These are phyloP conservation scores for Bucco capensis DNA, from an alignment of 2,113 vertebrate genomes.

Conservation along the genomic window DNA sequence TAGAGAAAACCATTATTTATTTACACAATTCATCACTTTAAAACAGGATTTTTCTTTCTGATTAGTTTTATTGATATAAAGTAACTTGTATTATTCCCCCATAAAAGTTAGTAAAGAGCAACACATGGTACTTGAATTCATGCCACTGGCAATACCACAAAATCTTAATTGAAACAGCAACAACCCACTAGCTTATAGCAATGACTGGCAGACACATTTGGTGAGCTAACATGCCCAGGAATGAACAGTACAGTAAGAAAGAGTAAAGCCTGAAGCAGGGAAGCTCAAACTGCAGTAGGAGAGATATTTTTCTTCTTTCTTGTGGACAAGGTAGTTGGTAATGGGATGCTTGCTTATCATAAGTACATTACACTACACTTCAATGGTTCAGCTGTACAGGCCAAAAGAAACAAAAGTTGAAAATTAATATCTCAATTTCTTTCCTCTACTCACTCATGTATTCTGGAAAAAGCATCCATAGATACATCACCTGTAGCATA, in stretches of 20 bases:
- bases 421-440: not conserved
- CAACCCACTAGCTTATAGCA: not conserved
- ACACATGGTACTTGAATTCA: not conserved
- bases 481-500: not conserved
- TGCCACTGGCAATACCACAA: not conserved
- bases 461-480: not conserved
- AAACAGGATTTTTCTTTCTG: not conserved
- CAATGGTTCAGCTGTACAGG: not conserved
- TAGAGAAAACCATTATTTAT: not conserved
- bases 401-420: not conserved
- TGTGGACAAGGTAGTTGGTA: not conserved
- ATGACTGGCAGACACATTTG: not conserved
- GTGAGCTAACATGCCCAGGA: not conserved
- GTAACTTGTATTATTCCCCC: not conserved
- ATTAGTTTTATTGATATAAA: not conserved
- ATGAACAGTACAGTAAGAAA: not conserved
- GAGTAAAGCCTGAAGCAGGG: not conserved
- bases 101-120: conserved; percentile 6
- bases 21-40: not conserved
- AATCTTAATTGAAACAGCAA: not conserved
- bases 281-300: not conserved
- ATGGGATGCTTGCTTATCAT: not conserved
- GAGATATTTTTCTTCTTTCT: not conserved
- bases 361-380: not conserved
- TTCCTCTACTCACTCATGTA: not conserved